Conservation (phyloP, 2,888 invertebrate genomes). For the Heliconius hortense region DNA sequence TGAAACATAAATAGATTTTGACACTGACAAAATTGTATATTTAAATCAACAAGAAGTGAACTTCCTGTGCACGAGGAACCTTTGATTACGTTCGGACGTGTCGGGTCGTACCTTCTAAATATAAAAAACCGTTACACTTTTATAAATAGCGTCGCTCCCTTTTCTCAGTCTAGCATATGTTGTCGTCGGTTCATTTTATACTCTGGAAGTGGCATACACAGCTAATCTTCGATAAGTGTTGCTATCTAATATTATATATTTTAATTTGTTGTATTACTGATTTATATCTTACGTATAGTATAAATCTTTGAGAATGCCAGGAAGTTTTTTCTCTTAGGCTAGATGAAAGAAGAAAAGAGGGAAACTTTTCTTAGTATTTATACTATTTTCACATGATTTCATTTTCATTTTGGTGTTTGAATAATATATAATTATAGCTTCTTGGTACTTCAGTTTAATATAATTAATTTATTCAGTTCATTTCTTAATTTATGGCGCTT, state of each 20-base stretch:
- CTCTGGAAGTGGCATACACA: not conserved
- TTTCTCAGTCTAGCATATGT: conserved; percentile 27
- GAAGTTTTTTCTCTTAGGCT: too few species aligned
- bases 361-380: too few species aligned
- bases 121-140: conserved; percentile 28
- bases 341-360: too few species aligned
- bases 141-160: conserved; percentile 37
- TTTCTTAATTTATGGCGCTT: too few species aligned
- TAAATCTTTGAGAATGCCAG: too few species aligned
- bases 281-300: too few species aligned
- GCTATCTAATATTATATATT: not conserved
- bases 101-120: conserved; percentile 26
- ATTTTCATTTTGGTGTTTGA: too few species aligned
- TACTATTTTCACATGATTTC: too few species aligned
- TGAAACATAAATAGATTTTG: not conserved
- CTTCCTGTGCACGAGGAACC: conserved; percentile 20
- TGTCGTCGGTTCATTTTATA: conserved; percentile 5
- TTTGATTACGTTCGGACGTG: conserved; percentile 20
- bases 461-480: too few species aligned
- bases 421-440: too few species aligned
- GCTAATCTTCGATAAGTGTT: not conserved
- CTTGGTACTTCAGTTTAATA: too few species aligned
- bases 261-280: not conserved
- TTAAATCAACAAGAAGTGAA: conserved; percentile 8
- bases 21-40: conserved; percentile 6